Base-by-base conservation (phyloP, 2,888 invertebrate species). In the Celastrina argiolus region DNA sequence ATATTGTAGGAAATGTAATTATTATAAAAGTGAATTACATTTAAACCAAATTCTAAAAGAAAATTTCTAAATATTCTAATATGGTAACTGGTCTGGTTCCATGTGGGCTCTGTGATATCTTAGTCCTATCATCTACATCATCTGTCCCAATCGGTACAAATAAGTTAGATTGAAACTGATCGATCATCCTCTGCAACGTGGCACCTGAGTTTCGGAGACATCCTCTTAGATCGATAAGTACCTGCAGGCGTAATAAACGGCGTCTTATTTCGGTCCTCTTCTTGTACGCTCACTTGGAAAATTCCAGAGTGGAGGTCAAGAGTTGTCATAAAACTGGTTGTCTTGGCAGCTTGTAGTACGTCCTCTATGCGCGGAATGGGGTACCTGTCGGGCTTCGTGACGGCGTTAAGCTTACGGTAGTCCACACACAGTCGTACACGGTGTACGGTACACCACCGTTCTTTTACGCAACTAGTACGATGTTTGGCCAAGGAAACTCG, bases 361-460 rank as follows among this genome's bases (percentile, higher is more conserved):
- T 78, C 77, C 2, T 76, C 74, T 1, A 75, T 75, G 2, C 71
- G 8, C 0, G 75, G 75, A 8, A 77, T 66, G 1, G 74, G 75
- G 58, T 75, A 76, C 2, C 69, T 68, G 66, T 80, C 78, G 2
- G 75, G 71, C 39, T 65, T 70, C 0, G 77, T 80, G 14, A 78
- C 70, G 0, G 73, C 64, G 56, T 81, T 80, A 0, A 81, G 65
- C 10, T 74, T 72, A 0, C 78, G 67, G 59, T 78, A 81, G 36
- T 78, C 79, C 0, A 78, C 64, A 34, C 77, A 79, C 0, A 79
- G 64, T 4, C 78, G 56, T 0, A 70, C n/a, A n/a, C n/a, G n/a
- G n/a, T n/a, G n/a, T n/a, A n/a, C n/a, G n/a, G n/a, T n/a, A n/a
- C 34, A 0, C 66, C 64, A 0, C 74, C 76, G 64, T 78, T 67